phyloP scores from a whole-genome alignment of 2,797 vertebrate species.

The Lerista edwardsae region DNA sequence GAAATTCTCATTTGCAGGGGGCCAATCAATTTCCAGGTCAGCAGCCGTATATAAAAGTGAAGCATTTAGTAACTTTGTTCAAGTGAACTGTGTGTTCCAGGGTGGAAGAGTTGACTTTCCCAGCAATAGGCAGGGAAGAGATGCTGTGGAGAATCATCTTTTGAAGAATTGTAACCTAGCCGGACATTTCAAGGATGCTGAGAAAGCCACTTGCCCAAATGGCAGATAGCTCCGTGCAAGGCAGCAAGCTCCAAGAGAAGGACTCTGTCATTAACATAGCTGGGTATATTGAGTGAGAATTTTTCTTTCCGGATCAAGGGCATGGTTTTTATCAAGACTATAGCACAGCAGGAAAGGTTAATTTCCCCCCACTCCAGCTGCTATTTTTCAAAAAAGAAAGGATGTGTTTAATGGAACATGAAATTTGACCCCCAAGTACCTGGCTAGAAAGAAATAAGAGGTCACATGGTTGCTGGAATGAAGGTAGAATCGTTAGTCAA shows the following conservation, averaged over 20 bases:
- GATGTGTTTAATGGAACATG: too few relatives aligned
- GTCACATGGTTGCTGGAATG: not conserved
- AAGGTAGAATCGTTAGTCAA: not conserved
- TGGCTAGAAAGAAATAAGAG: not conserved
- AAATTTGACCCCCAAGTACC: too few relatives aligned
- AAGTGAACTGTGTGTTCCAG: not conserved
- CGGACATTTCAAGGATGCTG: slow-evolving; percentile 1
- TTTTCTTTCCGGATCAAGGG: too few relatives aligned
- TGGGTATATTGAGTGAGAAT: not conserved
- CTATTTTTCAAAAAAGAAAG: too few relatives aligned
- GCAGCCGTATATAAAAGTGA: not conserved
- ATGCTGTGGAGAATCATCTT: not conserved
- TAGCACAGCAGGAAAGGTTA: too few relatives aligned
- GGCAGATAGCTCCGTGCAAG: not conserved
- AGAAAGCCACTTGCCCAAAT: not conserved
- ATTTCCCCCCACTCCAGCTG: too few relatives aligned
- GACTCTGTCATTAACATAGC: not conserved
- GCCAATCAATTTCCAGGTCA: not conserved
- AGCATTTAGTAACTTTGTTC: slow-evolving; percentile 1
- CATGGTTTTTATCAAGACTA: too few relatives aligned
- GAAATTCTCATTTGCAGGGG: not conserved
- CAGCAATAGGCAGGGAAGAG: not conserved
- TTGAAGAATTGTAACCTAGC: slow-evolving; percentile 6
- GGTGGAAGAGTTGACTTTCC: not conserved
- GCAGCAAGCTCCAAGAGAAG: rapidly evolving